These are phyloP conservation scores for Callinectes sapidus DNA, from an alignment of 2,888 invertebrate genomes.

Conservation along the genomic window DNA sequence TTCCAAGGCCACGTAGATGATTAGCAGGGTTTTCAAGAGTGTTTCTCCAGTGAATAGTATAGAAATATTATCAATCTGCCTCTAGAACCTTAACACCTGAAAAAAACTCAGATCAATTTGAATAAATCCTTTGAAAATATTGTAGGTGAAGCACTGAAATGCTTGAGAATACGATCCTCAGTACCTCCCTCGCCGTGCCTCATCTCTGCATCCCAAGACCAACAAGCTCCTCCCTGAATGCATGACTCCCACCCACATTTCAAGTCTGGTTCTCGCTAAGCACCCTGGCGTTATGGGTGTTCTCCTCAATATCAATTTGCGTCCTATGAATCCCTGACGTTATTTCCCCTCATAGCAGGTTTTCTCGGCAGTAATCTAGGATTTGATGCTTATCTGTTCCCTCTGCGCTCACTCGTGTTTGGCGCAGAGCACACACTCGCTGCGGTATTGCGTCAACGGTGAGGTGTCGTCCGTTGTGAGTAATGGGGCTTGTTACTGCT, in stretches of 20 bases:
- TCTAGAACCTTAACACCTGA: too few species aligned
- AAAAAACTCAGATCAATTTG: too few species aligned
- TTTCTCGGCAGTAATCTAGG: neutral
- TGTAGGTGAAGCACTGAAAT: too few species aligned
- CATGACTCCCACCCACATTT: neutral
- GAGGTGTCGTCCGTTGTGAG: neutral
- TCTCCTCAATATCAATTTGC: slow-evolving; percentile 23
- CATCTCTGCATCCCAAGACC: neutral
- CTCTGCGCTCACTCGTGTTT: slow-evolving; percentile 4
- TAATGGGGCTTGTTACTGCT: neutral
- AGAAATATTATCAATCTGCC: too few species aligned
- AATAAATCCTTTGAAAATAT: too few species aligned
- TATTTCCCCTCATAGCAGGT: slow-evolving; percentile 6
- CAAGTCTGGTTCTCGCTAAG: neutral
- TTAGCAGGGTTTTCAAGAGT: too few species aligned
- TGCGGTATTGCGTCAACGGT: neutral
- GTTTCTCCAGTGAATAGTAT: too few species aligned
- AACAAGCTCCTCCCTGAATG: neutral
- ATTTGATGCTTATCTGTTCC: neutral
- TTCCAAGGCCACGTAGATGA: too few species aligned
- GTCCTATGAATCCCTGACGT: neutral
- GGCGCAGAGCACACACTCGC: neutral
- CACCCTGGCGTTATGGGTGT: neutral
- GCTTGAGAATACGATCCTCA: too few species aligned
- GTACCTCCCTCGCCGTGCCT: neutral